Percentiles rank a stretch among this genome's conserved stretches.
Conservation (phyloP, 30 jellyfish, hydroid and myxozoan species). For the Rhopilema esculentum region DNA sequence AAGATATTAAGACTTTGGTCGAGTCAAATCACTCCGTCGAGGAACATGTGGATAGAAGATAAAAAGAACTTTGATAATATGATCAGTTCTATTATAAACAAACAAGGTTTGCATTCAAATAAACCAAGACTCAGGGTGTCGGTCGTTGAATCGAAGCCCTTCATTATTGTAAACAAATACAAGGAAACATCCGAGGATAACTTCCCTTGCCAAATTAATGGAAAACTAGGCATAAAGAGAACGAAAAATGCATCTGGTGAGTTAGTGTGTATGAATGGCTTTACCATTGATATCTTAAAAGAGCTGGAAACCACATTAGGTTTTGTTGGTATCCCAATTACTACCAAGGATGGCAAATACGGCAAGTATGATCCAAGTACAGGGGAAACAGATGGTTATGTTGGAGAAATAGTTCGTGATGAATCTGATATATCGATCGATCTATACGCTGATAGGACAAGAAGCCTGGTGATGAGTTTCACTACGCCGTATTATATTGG, state of each 20-base stretch:
- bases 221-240: background rate
- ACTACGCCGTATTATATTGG: background rate
- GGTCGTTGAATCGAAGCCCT: background rate
- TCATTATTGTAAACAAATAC: background rate
- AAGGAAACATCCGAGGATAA: background rate
- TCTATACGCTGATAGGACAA: background rate
- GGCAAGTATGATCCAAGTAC: background rate
- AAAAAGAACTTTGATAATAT: background rate
- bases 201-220: background rate
- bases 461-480: background rate
- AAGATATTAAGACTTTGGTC: no score
- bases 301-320: conserved; percentile 1
- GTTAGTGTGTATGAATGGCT: conserved; percentile 1
- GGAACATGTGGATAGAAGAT: background rate
- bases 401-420: background rate
- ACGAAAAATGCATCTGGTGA: background rate
- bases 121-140: background rate
- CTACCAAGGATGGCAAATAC: conserved; percentile 1
- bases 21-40: no score
- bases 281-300: background rate
- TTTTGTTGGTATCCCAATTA: background rate
- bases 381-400: background rate
- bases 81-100: background rate
- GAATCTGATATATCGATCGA: background rate
- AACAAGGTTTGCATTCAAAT: background rate